A percentile compares a stretch with the other conserved stretches of the same genome.
Conservation (phyloP, 2,888 invertebrate species). For the Phengaris alcon region DNA sequence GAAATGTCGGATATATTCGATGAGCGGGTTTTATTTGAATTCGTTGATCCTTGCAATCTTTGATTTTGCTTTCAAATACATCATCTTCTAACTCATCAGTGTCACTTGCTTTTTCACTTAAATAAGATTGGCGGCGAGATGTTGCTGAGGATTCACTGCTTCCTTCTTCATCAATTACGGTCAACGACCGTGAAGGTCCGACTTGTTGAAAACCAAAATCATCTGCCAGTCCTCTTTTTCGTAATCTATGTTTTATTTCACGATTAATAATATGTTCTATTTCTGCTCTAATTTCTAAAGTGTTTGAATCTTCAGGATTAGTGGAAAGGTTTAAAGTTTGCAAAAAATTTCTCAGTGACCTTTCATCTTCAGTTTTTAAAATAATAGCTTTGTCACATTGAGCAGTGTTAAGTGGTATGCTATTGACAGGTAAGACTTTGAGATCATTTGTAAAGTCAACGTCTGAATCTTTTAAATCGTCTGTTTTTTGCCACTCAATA, state of each 20-base stretch:
- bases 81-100: conserved; percentile 74
- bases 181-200: conserved; percentile 83
- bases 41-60: not conserved
- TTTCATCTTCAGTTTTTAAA: conserved; percentile 79
- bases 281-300: conserved; percentile 67
- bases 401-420: conserved; percentile 65
- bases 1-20: conserved; percentile 50
- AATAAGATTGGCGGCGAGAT: conserved; percentile 75
- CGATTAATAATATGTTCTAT: conserved; percentile 68
- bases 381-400: conserved; percentile 62
- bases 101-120: conserved; percentile 71
- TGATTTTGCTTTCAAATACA: conserved; percentile 62
- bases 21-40: conserved; percentile 40
- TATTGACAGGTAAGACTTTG: conserved; percentile 61
- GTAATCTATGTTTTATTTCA: conserved; percentile 64
- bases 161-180: conserved; percentile 88
- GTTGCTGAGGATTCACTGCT: conserved; percentile 82
- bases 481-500: conserved; percentile 78
- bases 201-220: conserved; percentile 65
- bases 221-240: conserved; percentile 65
- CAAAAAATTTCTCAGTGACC: conserved; percentile 75
- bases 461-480: conserved; percentile 55
- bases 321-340: conserved; percentile 77
- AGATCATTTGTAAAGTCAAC: conserved; percentile 49
- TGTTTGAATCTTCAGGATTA: conserved; percentile 60